Evolutionary conservation across 2,113 vertebrate species (phyloP), one percentile per base, ranked within the genome.

Genomic region (Donacobius atricapilla): DNA sequence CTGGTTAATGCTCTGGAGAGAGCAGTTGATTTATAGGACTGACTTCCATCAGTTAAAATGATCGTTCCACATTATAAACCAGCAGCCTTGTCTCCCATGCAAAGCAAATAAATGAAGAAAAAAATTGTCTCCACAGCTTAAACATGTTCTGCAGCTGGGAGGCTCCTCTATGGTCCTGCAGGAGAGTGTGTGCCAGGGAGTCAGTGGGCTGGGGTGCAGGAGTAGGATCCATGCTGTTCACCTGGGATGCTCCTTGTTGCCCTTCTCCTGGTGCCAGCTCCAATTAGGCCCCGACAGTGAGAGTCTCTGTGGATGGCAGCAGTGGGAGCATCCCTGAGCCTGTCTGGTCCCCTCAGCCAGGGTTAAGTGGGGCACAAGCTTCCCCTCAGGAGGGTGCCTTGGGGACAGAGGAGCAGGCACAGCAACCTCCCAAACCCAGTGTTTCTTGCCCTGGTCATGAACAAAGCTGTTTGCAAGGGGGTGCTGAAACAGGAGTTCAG

Each of bases 141-240:
- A 66, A 58, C 30, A n/a, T 6, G 18, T 44, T 69, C 51, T 75
- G 58, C 37, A 82, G 33, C 19, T 3, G 1, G 45, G 60, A 68
- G 48, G 47, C 24, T 84, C 39, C 1, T 7, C 60, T 30, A 8
- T 1, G 10, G 33, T 50, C 30, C 66, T 25, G 12, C 1, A 0
- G 23, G 30, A 54, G 15, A 0, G 0, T 31, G 15, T 33, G 28
- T 73, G 30, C 44, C 2, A 1, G 37, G 15, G 25, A 24, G 44
- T 61, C 11, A 2, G 40, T 1, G n/a, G n/a, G 48, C 18, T 13
- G 5, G 47, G 39, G 17, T 19, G 33, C 2, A 6, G 50, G 28
- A 79, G 37, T 25, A 66, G 64, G n/a, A 30, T 23, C 60, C 80
- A 9, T 6, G 4, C 15, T 0, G 0, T 48, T 50, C 2, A 3